phyloP scores from a whole-genome alignment of 2,113 vertebrate species.

The Cochlearius cochlearius region DNA sequence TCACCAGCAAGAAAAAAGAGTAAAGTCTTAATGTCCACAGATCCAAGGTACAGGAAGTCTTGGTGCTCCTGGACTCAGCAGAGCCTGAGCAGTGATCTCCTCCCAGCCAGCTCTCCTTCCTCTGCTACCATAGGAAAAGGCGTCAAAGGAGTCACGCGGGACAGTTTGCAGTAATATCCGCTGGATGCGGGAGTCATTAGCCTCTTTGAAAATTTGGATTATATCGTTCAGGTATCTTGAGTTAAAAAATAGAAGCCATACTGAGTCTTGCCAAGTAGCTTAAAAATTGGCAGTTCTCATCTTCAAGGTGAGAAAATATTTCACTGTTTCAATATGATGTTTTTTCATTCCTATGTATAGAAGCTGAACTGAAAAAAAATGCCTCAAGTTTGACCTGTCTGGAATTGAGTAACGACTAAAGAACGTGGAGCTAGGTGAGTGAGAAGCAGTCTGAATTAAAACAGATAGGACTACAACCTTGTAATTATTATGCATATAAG shows the following conservation, averaged over 20 bases:
- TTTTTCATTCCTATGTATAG: not conserved
- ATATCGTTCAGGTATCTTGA: not conserved
- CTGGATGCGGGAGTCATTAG: not conserved
- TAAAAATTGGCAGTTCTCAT: not conserved
- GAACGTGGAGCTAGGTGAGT: not conserved
- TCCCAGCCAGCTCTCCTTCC: not conserved
- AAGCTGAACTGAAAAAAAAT: not conserved
- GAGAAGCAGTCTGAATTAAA: not conserved
- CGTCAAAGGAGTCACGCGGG: not conserved
- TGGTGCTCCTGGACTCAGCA: not conserved
- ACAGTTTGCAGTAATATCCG: not conserved
- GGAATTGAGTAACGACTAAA: not conserved
- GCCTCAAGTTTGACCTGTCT: not conserved
- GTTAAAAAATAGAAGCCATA: not conserved
- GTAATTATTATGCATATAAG: not conserved
- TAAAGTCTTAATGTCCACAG: not conserved
- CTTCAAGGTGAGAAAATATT: not conserved
- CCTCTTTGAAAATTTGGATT: not conserved
- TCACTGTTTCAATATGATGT: not conserved
- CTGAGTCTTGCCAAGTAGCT: not conserved
- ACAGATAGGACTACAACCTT: not conserved
- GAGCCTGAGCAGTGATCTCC: not conserved
- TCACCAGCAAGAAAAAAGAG: not conserved
- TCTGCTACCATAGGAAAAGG: not conserved
- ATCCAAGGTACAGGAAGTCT: not conserved